Percentiles rank a stretch among this genome's conserved stretches.
Evolutionary conservation across 2,888 invertebrate genomes (phyloP).

Genomic region (Peribatodes rhomboidaria): DNA sequence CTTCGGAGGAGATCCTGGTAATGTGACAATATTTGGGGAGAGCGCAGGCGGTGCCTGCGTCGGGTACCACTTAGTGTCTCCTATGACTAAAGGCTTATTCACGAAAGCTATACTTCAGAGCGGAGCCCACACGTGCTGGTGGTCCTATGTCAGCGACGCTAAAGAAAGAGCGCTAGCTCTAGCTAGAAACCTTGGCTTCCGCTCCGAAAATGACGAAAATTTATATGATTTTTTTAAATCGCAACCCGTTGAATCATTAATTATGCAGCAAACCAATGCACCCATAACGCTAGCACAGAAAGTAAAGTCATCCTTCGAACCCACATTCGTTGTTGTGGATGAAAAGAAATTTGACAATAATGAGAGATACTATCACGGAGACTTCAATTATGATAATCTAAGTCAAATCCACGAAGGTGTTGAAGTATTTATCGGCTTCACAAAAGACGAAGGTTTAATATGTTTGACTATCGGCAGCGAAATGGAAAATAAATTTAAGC

Average conservation of each 20-base stretch:
- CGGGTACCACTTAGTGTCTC: conserved; percentile 62
- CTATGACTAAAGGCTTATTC: conserved; percentile 68
- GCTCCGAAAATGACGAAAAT: conserved; percentile 54
- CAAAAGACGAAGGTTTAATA: conserved; percentile 36
- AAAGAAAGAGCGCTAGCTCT: conserved; percentile 70
- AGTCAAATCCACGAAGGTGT: conserved; percentile 82
- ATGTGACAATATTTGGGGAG: conserved; percentile 66
- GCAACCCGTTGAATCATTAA: conserved; percentile 49
- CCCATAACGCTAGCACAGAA: conserved; percentile 51
- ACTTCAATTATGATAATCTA: conserved; percentile 59
- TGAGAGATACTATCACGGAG: conserved; percentile 62
- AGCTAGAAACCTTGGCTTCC: conserved; percentile 57
- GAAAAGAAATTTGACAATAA: conserved; percentile 58
- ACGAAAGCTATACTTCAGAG: conserved; percentile 88
- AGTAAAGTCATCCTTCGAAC: conserved; percentile 28
- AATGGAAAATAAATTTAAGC: conserved; percentile 28
- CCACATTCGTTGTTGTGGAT: conserved; percentile 52
- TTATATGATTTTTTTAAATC: conserved; percentile 56
- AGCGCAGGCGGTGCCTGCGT: conserved; percentile 64
- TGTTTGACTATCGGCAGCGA: conserved; percentile 20
- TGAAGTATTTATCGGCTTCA: conserved; percentile 83
- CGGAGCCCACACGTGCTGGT: conserved; percentile 87
- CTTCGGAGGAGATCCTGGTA: conserved; percentile 65
- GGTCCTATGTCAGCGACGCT: conserved; percentile 80
- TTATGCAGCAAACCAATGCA: conserved; percentile 25